These are phyloP conservation scores for Drosophila austrosaltans DNA, from an alignment of 2,888 invertebrate species.

Conservation along the genomic window DNA sequence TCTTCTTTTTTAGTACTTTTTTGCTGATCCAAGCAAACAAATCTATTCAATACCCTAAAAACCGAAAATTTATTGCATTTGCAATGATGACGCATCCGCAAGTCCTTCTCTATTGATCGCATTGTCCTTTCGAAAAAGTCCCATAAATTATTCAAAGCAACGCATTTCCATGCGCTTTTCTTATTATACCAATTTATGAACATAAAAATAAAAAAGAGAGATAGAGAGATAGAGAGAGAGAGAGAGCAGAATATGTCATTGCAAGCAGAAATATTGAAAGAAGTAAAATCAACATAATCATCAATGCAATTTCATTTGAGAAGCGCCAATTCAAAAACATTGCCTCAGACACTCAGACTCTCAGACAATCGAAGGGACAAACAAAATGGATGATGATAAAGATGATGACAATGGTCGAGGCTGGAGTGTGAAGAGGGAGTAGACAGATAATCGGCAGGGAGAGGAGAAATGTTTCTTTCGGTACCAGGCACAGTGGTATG, in stretches of 20 bases:
- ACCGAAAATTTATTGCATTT: conserved; percentile 41
- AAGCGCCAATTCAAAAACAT: conserved; percentile 78
- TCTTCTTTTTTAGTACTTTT: conserved; percentile 22
- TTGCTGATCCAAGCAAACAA: conserved; percentile 30
- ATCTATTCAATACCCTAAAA: conserved; percentile 28
- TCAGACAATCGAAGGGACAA: conserved; percentile 26
- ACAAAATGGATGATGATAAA: conserved; percentile 43
- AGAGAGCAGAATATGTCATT: neutral
- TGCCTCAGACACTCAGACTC: conserved; percentile 28
- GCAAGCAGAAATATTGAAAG: conserved; percentile 41
- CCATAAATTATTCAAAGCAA: conserved; percentile 78
- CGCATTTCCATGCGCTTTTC: conserved; percentile 60
- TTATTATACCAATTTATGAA: conserved; percentile 24
- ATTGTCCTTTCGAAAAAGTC: conserved; percentile 11
- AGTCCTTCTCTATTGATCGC: conserved; percentile 46
- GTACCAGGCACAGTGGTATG: conserved; percentile 50
- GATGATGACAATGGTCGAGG: conserved; percentile 53
- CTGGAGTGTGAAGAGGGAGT: conserved; percentile 10
- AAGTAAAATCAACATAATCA: conserved; percentile 76
- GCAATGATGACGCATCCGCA: conserved; percentile 61
- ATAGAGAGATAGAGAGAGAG: conserved; percentile 7
- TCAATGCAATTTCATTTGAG: conserved; percentile 78
- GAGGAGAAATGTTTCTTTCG: conserved; percentile 4
- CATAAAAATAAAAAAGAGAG: conserved; percentile 1
- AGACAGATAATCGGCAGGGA: neutral